Evolutionary conservation across 1,140 invertebrate species (phyloP).

Genomic region (Leptinotarsa lineolata): DNA sequence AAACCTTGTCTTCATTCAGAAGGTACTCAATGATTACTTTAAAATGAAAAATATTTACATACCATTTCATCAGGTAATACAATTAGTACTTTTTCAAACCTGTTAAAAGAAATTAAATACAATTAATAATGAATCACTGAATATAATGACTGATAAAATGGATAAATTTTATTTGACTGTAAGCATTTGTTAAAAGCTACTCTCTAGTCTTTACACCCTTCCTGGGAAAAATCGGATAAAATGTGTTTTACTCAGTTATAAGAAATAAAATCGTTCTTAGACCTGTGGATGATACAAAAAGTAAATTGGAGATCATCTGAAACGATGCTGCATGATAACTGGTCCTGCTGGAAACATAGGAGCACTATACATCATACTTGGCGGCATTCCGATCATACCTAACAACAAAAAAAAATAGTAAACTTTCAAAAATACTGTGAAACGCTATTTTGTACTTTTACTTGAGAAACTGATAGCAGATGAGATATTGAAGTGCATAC

Average conservation of each 20-base stretch:
- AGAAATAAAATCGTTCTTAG: constrained; percentile 29
- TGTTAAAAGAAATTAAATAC: constrained; percentile 37
- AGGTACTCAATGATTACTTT: background rate
- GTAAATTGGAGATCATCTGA: constrained; percentile 73
- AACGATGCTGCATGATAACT: constrained; percentile 75
- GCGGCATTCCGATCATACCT: constrained; percentile 72
- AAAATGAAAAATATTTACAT: constrained; percentile 43
- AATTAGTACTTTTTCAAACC: constrained; percentile 39
- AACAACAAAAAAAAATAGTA: constrained; percentile 51
- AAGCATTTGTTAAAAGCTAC: constrained; percentile 4
- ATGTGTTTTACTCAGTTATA: constrained; percentile 1
- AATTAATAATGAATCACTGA: constrained; percentile 1
- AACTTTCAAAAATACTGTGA: background rate
- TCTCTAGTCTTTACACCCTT: background rate
- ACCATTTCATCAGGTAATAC: constrained; percentile 33
- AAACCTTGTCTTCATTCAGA: constrained; percentile 13
- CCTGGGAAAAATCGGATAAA: background rate
- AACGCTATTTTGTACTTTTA: too few species aligned
- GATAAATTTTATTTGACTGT: constrained; percentile 5
- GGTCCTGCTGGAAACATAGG: constrained; percentile 68
- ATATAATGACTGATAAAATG: constrained; percentile 3
- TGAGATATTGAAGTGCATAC: too few species aligned
- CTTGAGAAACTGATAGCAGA: too few species aligned
- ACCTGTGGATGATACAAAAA: constrained; percentile 55
- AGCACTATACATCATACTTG: constrained; percentile 68